Percentiles rank a stretch among this genome's conserved stretches.
These are phyloP conservation scores for Phania funesta DNA, from an alignment of 2,888 invertebrate genomes.

Conservation along the genomic window DNA sequence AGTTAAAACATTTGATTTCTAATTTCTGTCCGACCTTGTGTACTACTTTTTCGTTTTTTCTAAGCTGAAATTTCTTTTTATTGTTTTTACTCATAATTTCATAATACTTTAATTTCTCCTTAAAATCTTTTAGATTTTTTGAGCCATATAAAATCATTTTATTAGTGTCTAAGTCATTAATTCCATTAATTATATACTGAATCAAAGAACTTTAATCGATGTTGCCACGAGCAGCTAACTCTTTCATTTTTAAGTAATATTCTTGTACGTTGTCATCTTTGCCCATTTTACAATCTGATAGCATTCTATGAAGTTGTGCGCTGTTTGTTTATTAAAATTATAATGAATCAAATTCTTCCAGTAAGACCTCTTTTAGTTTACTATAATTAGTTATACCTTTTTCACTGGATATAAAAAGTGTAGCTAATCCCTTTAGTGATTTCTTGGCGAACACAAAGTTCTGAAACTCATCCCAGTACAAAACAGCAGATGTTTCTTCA, in stretches of 20 bases:
- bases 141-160: slow-evolving; percentile 60
- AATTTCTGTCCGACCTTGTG: not conserved
- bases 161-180: slow-evolving; percentile 68
- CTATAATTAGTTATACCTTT: slow-evolving; percentile 16
- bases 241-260: slow-evolving; percentile 76
- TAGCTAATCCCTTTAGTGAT: slow-evolving; percentile 19
- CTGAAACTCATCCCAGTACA: slow-evolving; percentile 52
- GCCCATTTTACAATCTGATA: slow-evolving; percentile 71
- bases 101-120: slow-evolving; percentile 57
- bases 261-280: slow-evolving; percentile 74
- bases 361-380: slow-evolving; percentile 3
- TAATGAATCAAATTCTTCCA: not conserved
- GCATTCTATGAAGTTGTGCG: slow-evolving; percentile 57
- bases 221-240: slow-evolving; percentile 74
- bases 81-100: slow-evolving; percentile 15
- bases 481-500: slow-evolving; percentile 37
- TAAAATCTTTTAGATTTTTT: slow-evolving; percentile 55
- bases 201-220: slow-evolving; percentile 74
- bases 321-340: too few species aligned
- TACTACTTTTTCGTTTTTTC: not conserved
- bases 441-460: slow-evolving; percentile 55
- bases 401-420: too few species aligned
- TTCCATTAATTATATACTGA: slow-evolving; percentile 77
- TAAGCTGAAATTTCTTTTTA: not conserved
- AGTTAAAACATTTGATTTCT: slow-evolving; percentile 52